Evolutionary conservation across 2,888 invertebrate species (phyloP).

Genomic region (Dasysyrphus tricinctus): DNA sequence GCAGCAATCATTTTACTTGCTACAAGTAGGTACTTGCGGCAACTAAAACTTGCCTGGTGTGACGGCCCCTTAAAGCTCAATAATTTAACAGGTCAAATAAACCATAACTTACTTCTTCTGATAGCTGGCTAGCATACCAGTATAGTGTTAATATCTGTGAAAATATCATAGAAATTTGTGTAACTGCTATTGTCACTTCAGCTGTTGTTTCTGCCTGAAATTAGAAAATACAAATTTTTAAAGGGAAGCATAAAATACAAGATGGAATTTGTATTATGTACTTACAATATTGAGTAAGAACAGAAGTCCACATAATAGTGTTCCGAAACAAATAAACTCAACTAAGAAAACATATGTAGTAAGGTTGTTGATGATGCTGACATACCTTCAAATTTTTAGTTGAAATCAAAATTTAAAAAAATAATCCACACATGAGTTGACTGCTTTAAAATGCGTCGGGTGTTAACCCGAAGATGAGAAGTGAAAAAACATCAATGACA

Average conservation of each 20-base stretch:
- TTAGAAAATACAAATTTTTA: not conserved
- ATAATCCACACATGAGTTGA: too few relatives aligned
- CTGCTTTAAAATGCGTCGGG: too few relatives aligned
- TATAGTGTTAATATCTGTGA: constrained; percentile 81
- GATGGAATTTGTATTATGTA: not conserved
- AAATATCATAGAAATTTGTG: constrained; percentile 81
- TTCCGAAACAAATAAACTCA: constrained; percentile 78
- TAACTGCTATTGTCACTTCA: constrained; percentile 79
- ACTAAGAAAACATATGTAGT: constrained; percentile 66
- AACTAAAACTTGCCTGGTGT: too few relatives aligned
- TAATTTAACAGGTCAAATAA: too few relatives aligned
- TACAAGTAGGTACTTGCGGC: too few relatives aligned
- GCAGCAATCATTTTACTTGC: too few relatives aligned
- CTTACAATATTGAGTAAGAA: constrained; percentile 80
- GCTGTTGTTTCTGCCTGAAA: constrained; percentile 79
- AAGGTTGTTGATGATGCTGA: constrained; percentile 76
- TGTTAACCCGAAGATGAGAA: too few relatives aligned
- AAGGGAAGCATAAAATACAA: not conserved
- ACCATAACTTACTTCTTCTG: constrained; percentile 78
- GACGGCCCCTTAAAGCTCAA: too few relatives aligned
- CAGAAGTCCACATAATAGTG: constrained; percentile 79
- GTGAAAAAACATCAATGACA: too few relatives aligned
- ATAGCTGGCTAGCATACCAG: constrained; percentile 82
- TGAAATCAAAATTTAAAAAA: not conserved
- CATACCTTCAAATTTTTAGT: constrained; percentile 46